These are phyloP conservation scores for Heteractis magnifica DNA, from an alignment of 92 coral and sea anemone genomes.

Conservation along the genomic window DNA sequence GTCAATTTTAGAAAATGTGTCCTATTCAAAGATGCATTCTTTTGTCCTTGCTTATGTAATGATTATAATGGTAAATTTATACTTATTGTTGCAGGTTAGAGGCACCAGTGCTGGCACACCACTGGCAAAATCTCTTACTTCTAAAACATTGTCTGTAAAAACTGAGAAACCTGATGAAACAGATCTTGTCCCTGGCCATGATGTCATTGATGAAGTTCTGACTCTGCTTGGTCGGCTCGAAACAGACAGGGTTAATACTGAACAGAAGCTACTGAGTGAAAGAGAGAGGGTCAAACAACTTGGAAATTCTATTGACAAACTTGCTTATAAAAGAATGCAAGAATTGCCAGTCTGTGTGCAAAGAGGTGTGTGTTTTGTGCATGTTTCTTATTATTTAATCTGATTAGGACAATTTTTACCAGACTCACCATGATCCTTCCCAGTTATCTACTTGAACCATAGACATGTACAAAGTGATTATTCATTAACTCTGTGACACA, in stretches of 20 bases:
- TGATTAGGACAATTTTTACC: no score
- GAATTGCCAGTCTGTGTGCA: slow-evolving; percentile 90
- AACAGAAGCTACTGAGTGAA: slow-evolving; percentile 69
- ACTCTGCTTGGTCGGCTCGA: slow-evolving; percentile 83
- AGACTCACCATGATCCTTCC: no score
- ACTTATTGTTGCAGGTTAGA: slow-evolving; percentile 36
- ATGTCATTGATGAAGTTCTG: slow-evolving; percentile 74
- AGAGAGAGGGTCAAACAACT: slow-evolving; percentile 68
- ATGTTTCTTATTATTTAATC: no score
- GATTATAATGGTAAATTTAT: not conserved
- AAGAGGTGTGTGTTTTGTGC: slow-evolving; percentile 54
- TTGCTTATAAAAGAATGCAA: slow-evolving; percentile 81
- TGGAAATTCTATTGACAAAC: slow-evolving; percentile 72
- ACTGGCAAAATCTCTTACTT: slow-evolving; percentile 35
- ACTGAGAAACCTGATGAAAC: slow-evolving; percentile 34
- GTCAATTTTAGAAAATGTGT: no score
- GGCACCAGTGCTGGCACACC: slow-evolving; percentile 66
- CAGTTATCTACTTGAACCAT: no score
- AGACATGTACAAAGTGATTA: no score
- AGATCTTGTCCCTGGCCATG: slow-evolving; percentile 53
- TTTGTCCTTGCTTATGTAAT: no score
- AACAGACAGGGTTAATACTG: slow-evolving; percentile 76
- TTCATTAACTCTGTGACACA: no score
- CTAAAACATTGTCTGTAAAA: slow-evolving; percentile 43
- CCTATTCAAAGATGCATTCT: no score